Evolutionary conservation across 2,797 vertebrate genomes (phyloP).

Genomic region (Chelon auratus): DNA sequence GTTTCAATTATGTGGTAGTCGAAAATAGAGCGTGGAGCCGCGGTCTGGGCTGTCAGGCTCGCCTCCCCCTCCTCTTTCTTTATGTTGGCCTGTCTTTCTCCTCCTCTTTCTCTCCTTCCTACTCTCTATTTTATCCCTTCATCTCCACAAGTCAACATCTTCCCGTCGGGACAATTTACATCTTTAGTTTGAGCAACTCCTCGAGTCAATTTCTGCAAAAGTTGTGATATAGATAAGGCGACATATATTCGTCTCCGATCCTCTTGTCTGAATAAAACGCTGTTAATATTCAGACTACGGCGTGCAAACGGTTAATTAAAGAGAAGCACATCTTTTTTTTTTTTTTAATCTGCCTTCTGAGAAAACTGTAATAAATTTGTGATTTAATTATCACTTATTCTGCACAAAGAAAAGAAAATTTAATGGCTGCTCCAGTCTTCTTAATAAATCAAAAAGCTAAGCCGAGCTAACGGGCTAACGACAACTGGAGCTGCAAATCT

Average conservation of each 20-base stretch:
- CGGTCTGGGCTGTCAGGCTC: slow-evolving; percentile 84
- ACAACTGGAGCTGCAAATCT: too few species aligned
- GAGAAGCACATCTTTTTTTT: neutral
- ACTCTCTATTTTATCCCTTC: slow-evolving; percentile 5
- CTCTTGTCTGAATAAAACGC: too few species aligned
- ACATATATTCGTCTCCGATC: too few species aligned
- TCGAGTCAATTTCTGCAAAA: too few species aligned
- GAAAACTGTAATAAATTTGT: neutral
- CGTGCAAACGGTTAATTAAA: neutral
- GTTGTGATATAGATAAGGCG: too few species aligned
- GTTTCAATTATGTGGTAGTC: slow-evolving; percentile 94
- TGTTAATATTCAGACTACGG: neutral
- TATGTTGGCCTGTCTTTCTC: slow-evolving; percentile 32
- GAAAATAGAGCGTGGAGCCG: slow-evolving; percentile 90
- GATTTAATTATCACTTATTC: neutral
- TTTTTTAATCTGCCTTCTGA: neutral
- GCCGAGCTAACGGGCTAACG: too few species aligned
- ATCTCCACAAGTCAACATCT: slow-evolving; percentile 15
- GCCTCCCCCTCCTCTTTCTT: slow-evolving; percentile 23
- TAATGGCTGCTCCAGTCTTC: neutral
- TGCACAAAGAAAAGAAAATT: neutral
- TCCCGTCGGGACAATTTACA: slow-evolving; percentile 2
- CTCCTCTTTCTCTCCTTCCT: slow-evolving; percentile 9
- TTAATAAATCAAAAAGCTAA: neutral
- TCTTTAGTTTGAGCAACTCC: too few species aligned